A percentile compares a stretch with the other conserved stretches of the same genome.
Evolutionary conservation across 2,888 invertebrate genomes (phyloP).

Genomic region (Zonitis immaculata): DNA sequence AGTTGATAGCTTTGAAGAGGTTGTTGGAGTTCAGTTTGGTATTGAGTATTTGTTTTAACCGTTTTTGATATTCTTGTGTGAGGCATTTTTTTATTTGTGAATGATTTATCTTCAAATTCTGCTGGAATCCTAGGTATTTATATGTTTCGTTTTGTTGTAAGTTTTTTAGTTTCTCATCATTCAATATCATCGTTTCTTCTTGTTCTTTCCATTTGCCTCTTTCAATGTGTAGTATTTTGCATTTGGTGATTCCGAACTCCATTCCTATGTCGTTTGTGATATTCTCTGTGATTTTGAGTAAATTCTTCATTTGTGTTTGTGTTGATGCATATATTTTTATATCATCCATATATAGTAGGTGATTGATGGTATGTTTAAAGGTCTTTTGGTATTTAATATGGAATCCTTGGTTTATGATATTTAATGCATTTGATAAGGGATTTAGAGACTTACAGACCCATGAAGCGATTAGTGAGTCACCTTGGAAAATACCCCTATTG

Average conservation of each 20-base stretch:
- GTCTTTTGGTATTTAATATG: not conserved
- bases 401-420: not conserved
- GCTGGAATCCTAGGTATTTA: constrained; percentile 4
- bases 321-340: not conserved
- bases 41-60: not conserved
- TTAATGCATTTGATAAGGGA: not conserved
- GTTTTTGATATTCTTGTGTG: not conserved
- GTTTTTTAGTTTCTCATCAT: not conserved
- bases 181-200: not conserved
- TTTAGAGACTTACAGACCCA: constrained; percentile 1
- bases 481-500: not conserved
- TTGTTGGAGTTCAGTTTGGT: not conserved
- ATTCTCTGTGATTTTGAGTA: not conserved
- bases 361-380: not conserved
- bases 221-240: not conserved
- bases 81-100: not conserved
- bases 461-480: not conserved
- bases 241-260: constrained; percentile 2
- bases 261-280: constrained; percentile 3
- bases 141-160: not conserved
- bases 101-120: not conserved
- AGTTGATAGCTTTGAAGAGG: constrained; percentile 1
- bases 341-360: not conserved
- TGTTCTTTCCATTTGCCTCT: not conserved
- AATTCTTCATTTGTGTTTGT: not conserved